Base-by-base conservation (phyloP, 1,140 invertebrate genomes). In the Ceratina calcarata region DNA sequence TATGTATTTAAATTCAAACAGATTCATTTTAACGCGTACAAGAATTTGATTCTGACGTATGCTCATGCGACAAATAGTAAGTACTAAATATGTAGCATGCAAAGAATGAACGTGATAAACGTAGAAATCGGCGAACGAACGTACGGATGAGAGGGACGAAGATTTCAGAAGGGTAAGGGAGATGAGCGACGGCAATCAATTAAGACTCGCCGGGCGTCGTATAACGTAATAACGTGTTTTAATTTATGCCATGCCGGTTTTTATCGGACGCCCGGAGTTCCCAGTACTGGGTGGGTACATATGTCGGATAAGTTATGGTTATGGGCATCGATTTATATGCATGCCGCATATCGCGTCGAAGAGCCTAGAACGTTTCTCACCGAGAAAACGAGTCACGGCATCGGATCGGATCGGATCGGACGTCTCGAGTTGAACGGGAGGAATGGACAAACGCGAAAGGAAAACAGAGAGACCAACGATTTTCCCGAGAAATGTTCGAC, bases 241-340 rank as follows among this genome's bases (percentile, higher is more conserved):
- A 82, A 84, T 84, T 84, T 84, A 84, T 82, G 82, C 77, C 64
- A 32, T 32, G 27, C 27, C 27, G 70, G 69, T 84, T 84, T 84
- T 84, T 84, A 84, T 84, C 83, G 83, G 76, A 82, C 83, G 75
- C 57, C 80, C 74, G 66, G 74, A 78, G 80, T 84, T 82, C 83
- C 83, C 80, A 79, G 83, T 82, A 84, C 74, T 79, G 76, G 80
- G 75, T 75, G 83, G 75, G 67, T 70, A 78, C 78, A 73, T 72
- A 74, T 77, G 62, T 78, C 74, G 70, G 83, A 87, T 69, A 81
- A 84, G 68, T 87, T 83, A 81, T 79, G 68, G 83, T 81, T 84
- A 82, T 84, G 69, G 62, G 51, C 83, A 76, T 81, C 77, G 71
- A 88, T 88, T 88, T 88, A 86, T 84, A 87, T 88, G 86, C 86